Conservation (phyloP, 2,113 vertebrate species). For the Brienomyrus longianalis region DNA sequence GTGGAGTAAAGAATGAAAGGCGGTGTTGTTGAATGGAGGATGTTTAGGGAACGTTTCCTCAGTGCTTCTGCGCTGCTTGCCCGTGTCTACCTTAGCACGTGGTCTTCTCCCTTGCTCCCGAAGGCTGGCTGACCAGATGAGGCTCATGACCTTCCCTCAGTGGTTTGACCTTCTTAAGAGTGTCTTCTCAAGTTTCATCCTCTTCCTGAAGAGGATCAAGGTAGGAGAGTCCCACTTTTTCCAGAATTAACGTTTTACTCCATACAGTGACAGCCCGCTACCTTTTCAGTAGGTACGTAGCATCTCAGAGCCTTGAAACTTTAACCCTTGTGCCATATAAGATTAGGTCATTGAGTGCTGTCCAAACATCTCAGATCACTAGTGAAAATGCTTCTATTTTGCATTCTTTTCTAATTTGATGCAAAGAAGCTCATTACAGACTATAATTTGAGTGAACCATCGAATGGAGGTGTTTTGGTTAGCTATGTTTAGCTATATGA, state of each 20-base stretch:
- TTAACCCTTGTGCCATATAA: neutral
- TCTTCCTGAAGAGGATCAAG: conserved; percentile 90
- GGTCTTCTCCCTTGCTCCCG: neutral
- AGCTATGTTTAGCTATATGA: neutral
- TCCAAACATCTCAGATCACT: neutral
- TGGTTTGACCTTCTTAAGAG: conserved; percentile 85
- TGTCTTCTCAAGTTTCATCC: conserved; percentile 82
- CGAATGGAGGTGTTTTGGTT: neutral
- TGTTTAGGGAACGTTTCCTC: neutral
- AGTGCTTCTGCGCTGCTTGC: neutral
- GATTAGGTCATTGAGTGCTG: neutral
- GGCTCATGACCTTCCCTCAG: conserved; percentile 88
- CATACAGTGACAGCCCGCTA: neutral
- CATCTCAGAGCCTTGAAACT: neutral
- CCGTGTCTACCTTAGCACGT: neutral
- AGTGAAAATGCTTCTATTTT: neutral
- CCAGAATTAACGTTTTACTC: neutral
- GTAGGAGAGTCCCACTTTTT: conserved; percentile 48
- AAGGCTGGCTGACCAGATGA: conserved; percentile 92
- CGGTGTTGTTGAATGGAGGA: neutral
- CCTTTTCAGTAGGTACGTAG: neutral
- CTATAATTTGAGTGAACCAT: neutral
- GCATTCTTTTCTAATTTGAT: neutral
- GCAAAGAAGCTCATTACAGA: neutral
- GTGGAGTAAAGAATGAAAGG: neutral